Base-by-base conservation (phyloP, 1,140 invertebrate genomes). In the Ceratina japonica region DNA sequence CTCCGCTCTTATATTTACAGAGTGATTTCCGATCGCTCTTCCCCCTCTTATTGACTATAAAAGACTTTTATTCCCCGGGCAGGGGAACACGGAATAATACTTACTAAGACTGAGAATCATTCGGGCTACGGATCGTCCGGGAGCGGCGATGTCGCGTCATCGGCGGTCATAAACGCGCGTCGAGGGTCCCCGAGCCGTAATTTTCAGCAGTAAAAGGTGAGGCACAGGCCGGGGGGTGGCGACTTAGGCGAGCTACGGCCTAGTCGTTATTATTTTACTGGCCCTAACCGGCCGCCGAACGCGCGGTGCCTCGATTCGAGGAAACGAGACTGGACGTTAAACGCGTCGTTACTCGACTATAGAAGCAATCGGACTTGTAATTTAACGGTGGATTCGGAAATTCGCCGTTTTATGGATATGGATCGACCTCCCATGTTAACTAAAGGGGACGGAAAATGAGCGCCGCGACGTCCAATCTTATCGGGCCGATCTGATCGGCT, bases 211-310 rank as follows among this genome's bases (percentile, higher is more conserved):
- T 90, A 89, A 90, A 90, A 90, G 84, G 79, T 44, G 76, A 82
- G 80, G 59, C 37, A 72, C 59, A 74, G 52, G 72, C 63, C 27
- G 70, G 62, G n/a, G 77, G 75, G 65, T 82, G 76, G 79, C 74
- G 71, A 44, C 24, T 84, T 83, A 85, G 27, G 27, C 27, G 27
- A 31, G 27, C 27, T 31, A 31, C 27, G 27, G 37, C 64, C 54
- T 18, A 75, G 85, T 87, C 87, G 87, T 91, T 90, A 90, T 89
- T 86, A 86, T 90, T 91, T 90, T 89, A 90, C 83, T 90, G 84
- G 83, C 87, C 77, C 78, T 87, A 87, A 90, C 90, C 80, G 84
- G 68, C 83, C 54, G n/a, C 13, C 49, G 80, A 83, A 86, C 83
- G 80, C 75, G 80, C 85, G 80, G 71, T 81, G 71, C 73, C 20